A percentile compares a stretch with the other conserved stretches of the same genome.
Evolutionary conservation across 2,888 invertebrate genomes (phyloP).

Genomic region (Trachelus troglodyta): DNA sequence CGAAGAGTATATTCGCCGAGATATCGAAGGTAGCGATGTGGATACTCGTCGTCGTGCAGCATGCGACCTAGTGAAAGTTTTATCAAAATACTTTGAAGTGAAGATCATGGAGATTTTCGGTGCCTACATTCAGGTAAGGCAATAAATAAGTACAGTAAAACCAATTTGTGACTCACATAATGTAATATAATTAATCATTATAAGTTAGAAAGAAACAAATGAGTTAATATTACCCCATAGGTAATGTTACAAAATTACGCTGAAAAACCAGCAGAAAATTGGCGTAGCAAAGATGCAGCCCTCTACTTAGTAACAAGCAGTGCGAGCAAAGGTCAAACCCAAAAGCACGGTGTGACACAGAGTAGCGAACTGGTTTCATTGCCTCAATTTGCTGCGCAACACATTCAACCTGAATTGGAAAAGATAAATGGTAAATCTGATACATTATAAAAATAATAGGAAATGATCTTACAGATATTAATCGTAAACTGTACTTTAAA

Average conservation of each 20-base stretch:
- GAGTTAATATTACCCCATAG: constrained; percentile 59
- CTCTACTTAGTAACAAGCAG: constrained; percentile 96
- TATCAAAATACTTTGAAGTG: constrained; percentile 88
- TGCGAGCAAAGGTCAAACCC: constrained; percentile 89
- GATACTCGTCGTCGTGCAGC: constrained; percentile 96
- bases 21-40: constrained; percentile 98
- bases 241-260: constrained; percentile 83
- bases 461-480: not conserved
- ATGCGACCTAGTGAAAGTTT: constrained; percentile 94
- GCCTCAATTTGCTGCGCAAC: constrained; percentile 87
- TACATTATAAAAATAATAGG: not conserved
- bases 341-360: constrained; percentile 91
- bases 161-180: not conserved
- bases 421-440: constrained; percentile 73
- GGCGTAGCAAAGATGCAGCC: constrained; percentile 96
- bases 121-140: constrained; percentile 81
- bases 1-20: constrained; percentile 95
- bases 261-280: constrained; percentile 80
- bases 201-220: not conserved
- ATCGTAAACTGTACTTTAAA: not conserved
- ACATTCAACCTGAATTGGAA: constrained; percentile 88
- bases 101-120: constrained; percentile 90
- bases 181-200: not conserved
- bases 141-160: not conserved
- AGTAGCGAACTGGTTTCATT: constrained; percentile 91